Percentiles rank a stretch among this genome's conserved stretches.
These are phyloP conservation scores for Botrylloides violaceus DNA, from an alignment of 23 tunicate species.

Conservation along the genomic window DNA sequence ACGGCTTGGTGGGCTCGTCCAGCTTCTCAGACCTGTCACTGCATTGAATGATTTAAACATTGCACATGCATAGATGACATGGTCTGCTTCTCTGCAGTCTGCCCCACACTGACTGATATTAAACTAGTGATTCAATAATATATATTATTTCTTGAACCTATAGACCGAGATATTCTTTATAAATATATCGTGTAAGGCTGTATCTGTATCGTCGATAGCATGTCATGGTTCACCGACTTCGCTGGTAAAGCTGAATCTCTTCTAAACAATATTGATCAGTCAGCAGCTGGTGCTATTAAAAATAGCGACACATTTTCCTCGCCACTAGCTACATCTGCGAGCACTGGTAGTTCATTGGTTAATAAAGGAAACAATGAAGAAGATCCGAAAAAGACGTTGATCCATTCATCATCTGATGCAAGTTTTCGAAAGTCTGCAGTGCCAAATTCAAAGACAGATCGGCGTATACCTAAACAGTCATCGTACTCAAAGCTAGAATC, in stretches of 20 bases:
- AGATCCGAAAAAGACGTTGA: neutral
- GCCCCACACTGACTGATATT: too few relatives aligned
- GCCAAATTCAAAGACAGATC: neutral
- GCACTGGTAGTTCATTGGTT: neutral
- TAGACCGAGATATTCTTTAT: too few relatives aligned
- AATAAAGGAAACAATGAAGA: neutral
- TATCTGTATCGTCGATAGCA: neutral
- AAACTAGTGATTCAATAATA: too few relatives aligned
- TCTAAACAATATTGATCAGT: slow-evolving; percentile 88
- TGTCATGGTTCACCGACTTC: slow-evolving; percentile 86
- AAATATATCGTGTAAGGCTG: too few relatives aligned
- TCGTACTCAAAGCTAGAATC: slow-evolving; percentile 9
- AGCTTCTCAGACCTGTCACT: too few relatives aligned
- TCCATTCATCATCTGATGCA: neutral
- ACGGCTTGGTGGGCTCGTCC: too few relatives aligned
- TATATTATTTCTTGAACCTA: too few relatives aligned
- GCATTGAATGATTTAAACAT: too few relatives aligned
- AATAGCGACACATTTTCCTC: slow-evolving; percentile 13
- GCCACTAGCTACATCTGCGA: neutral
- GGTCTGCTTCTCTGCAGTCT: too few relatives aligned
- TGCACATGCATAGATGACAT: too few relatives aligned
- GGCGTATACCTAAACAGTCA: neutral
- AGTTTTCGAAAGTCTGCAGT: neutral
- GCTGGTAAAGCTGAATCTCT: slow-evolving; percentile 93
- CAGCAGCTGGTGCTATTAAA: slow-evolving; percentile 86